These are phyloP conservation scores for Mus spicilegus DNA, from an alignment of 2,113 vertebrate species.

Conservation along the genomic window DNA sequence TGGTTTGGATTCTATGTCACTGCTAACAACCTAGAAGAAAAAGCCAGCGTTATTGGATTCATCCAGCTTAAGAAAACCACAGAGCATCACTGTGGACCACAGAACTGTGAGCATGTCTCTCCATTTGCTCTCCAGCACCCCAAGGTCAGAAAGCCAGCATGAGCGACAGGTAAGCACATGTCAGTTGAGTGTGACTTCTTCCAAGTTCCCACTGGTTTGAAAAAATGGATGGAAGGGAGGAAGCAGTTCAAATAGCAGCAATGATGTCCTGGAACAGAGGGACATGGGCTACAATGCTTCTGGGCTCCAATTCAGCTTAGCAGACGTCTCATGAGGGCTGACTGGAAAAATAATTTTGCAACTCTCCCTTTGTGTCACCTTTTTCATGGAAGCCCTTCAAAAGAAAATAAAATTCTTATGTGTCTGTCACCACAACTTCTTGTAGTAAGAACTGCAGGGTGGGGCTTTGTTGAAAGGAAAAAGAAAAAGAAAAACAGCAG, in stretches of 20 bases:
- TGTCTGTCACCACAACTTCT: slow-evolving; percentile 68
- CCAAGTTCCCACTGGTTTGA: not conserved
- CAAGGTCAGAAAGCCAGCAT: not conserved
- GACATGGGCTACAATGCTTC: not conserved
- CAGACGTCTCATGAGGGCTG: not conserved
- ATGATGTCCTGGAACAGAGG: not conserved
- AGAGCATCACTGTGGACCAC: not conserved
- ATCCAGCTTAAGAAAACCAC: not conserved
- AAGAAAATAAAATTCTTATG: slow-evolving; percentile 65
- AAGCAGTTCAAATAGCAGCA: not conserved
- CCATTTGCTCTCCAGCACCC: not conserved
- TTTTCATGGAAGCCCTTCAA: not conserved
- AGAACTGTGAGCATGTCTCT: not conserved
- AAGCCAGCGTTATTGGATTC: not conserved
- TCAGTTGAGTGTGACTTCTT: not conserved
- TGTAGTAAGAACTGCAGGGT: slow-evolving; percentile 58
- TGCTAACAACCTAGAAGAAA: not conserved
- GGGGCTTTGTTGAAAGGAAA: slow-evolving; percentile 13
- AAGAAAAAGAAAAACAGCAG: slow-evolving; percentile 40
- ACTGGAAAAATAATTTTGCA: not conserved
- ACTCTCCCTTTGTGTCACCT: not conserved
- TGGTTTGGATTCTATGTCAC: not conserved
- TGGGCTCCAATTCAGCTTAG: not conserved
- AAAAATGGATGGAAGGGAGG: not conserved
- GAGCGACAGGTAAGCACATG: not conserved